Evolutionary conservation across 2,888 invertebrate species (phyloP), one percentile per base, ranked within the genome.

Genomic region (Ferrisia virgata): DNA sequence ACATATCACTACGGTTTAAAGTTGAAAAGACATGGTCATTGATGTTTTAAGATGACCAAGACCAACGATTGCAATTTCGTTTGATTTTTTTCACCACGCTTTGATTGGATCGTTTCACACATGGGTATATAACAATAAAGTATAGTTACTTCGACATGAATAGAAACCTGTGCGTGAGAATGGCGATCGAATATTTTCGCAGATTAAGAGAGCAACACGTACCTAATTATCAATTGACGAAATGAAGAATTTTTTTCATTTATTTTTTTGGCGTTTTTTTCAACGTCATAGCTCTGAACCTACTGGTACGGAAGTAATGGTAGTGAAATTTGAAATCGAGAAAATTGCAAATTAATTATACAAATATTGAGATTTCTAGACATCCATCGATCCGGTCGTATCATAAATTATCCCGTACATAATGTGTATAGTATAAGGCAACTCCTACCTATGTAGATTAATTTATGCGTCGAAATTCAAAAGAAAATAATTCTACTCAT

Each of bases 141-240:
- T 18, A 31, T 69, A 76, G 72, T 36, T 76, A 36, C 72, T 64
- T 64, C 28, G 8, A 3, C 15, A 11, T 76, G 72, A 76, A 76
- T 76, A 76, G 72, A 76, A 76, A 76, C 33, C 31, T 36, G 36
- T 15, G 72, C 72, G 72, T 76, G 72, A 76, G 72, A 76, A 76
- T 76, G 11, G 72, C 72, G 72, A 36, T 76, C 72, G 36, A 76
- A 76, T 76, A 76, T 76, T 76, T 76, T 76, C 72, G 72, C 72
- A 76, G 72, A 76, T 76, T 28, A 36, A 18, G n/a, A 18, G n/a
- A 76, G 18, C 64, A 64, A 31, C 64, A 28, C 11, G 28, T 25
- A 5, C 15, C n/a, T 72, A 33, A 18, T 76, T 76, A 36, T 18
- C 22, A 18, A 76, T 8, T 25, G 64, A 33, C 33, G 69, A 76